Base-by-base conservation (phyloP, 2,113 vertebrate species). In the Sialia sialis region DNA sequence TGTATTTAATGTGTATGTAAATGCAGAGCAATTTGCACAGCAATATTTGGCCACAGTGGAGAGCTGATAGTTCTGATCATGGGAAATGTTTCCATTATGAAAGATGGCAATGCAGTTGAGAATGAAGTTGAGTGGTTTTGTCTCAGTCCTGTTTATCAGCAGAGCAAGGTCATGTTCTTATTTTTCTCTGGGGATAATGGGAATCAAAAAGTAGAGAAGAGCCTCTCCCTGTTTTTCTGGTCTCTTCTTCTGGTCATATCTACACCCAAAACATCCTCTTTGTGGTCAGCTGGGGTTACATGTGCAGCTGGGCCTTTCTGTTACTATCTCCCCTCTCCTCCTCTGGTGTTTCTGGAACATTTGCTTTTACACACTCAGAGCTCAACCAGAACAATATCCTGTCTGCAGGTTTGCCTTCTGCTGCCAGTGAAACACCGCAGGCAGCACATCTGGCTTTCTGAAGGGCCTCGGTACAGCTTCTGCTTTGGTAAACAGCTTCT, bases 221-320 rank as follows among this genome's bases (percentile, higher is more conserved):
- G 6, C 44, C 41, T 81, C 30, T 77, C 15, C 7, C 9, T 36
- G 2, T 74, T 55, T 73, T 69, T 51, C 70, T 59, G 13, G 51
- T 88, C 51, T 85, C 63, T 73, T 93, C 68, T 74, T 84, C 79
- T 92, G 68, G 67, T 66, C 72, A 88, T 6, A 16, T 66, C 23
- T 36, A 13, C 46, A 32, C 26, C 36, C 51, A 66, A 73, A 94
- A 77, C 59, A 58, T 32, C 4, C 19, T 69, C 32, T 70, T 66
- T 4, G 26, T 2, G 16, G 76, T 74, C 80, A 79, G 23, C 0
- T 83, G 59, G 41, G 32, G 18, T 91, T 90, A 76, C 2, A 4
- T 5, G 5, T 34, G 55, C 16, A n/a, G 21, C 26, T 58, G 34
- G 26, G 62, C 19, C 26, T 86, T 93, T 90, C 63, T 77, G 38